phyloP scores from a whole-genome alignment of 2,113 vertebrate species.

The Seriola quinqueradiata region DNA sequence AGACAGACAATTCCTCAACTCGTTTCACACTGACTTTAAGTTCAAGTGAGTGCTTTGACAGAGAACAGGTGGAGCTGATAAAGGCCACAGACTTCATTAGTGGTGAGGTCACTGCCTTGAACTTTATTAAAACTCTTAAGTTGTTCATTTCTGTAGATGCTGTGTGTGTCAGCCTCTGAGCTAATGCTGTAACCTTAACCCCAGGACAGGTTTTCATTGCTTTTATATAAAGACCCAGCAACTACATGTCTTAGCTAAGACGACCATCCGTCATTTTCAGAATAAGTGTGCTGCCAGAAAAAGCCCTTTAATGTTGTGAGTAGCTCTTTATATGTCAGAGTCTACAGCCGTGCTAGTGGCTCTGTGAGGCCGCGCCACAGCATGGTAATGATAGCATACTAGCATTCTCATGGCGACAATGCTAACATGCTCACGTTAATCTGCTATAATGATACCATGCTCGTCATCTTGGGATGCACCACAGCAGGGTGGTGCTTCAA shows the following conservation, averaged over 20 bases:
- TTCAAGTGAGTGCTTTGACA: constrained; percentile 52
- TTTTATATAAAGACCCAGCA: not conserved
- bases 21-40: constrained; percentile 29
- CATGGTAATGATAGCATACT: too few relatives aligned
- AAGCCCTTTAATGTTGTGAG: too few relatives aligned
- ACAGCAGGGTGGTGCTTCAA: too few relatives aligned
- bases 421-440: too few relatives aligned
- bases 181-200: constrained; percentile 27
- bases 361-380: too few relatives aligned
- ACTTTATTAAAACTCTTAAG: constrained; percentile 31
- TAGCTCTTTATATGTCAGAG: too few relatives aligned
- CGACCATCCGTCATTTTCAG: too few relatives aligned
- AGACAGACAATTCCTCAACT: constrained; percentile 48
- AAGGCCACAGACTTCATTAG: constrained; percentile 29
- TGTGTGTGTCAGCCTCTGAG: not conserved
- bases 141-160: constrained; percentile 1
- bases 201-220: not conserved
- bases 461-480: too few relatives aligned
- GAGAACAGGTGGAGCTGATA: constrained; percentile 40
- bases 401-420: too few relatives aligned
- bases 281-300: too few relatives aligned
- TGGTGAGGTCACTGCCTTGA: constrained; percentile 18
- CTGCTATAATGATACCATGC: too few relatives aligned
- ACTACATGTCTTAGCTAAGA: not conserved
- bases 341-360: too few relatives aligned